Evolutionary conservation across 1,140 invertebrate species (phyloP), one percentile per base, ranked within the genome.

Genomic region (Lepidurus apus): DNA sequence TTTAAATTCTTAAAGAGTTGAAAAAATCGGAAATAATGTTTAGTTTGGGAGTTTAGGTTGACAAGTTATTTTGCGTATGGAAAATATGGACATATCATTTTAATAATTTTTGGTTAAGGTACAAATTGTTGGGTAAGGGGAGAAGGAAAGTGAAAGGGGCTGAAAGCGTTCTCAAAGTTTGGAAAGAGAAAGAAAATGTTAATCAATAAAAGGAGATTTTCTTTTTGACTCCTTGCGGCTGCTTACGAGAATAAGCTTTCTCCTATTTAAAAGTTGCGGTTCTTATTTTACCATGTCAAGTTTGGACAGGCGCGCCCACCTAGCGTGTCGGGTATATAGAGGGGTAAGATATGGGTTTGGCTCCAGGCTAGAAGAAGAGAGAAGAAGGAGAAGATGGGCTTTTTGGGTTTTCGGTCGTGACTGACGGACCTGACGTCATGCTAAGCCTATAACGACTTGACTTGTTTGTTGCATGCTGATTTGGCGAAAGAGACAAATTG

Each of bases 131-230:
- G 34, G 34, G 34, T 34, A 34, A 34, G 34, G 13, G 53, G 13
- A 65, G 7, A 65, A 65, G 53, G 53, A 65, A 65, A 65, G 53
- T 65, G 53, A 65, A 65, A 65, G 53, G n/a, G 21, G 17, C 34
- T 34, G 34, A 34, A 34, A 34, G 34, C 34, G 34, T 34, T 34
- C 34, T 47, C 17, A 47, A 47, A 11, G 10, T 47, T 47, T 47
- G 10, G 10, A 11, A 11, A 21, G 53, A 21, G 53, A 65, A 65
- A 65, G 53, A 65, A 65, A 65, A 65, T 65, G n/a, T 17, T 21
- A 65, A 65, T 65, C 53, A 65, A 65, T 65, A 65, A 65, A 17
- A 65, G 53, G 53, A 47, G 53, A 13, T 65, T 47, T 47, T 47
- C 45, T 6, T 47, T 9, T 34, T 4, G 34, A 34, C 34, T 47